Conservation (phyloP, 1,140 invertebrate genomes). For the Sitobion miscanthi region DNA sequence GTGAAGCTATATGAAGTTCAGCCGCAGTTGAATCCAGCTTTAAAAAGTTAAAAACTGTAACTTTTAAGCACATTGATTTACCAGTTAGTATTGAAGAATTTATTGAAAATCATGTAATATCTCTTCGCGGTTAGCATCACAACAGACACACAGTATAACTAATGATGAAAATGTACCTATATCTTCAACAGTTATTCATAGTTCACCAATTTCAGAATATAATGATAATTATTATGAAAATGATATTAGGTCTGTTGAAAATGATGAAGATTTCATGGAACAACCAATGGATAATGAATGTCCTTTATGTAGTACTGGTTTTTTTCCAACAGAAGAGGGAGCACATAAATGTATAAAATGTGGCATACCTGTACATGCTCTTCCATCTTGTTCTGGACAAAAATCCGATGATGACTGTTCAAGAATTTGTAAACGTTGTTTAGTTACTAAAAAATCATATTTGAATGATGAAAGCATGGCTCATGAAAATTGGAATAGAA, state of each 20-base stretch:
- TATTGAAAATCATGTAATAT: too few relatives aligned
- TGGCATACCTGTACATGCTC: neutral
- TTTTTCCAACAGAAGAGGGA: neutral
- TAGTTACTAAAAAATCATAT: neutral
- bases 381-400: neutral
- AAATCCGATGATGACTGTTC: neutral
- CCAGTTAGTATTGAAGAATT: too few relatives aligned
- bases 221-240: too few relatives aligned
- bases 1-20: neutral
- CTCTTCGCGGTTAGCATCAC: too few relatives aligned
- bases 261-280: neutral
- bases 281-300: neutral
- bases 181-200: too few relatives aligned
- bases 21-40: neutral
- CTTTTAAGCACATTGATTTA: too few relatives aligned
- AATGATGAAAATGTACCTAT: too few relatives aligned
- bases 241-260: neutral
- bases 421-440: neutral
- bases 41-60: too few relatives aligned
- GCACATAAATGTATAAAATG: slow-evolving; percentile 4
- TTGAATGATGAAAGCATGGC: neutral
- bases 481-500: neutral
- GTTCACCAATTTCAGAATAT: too few relatives aligned
- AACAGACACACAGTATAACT: too few relatives aligned
- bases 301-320: neutral